Evolutionary conservation across 37 sponge, comb jelly and placozoan genomes (phyloP), one percentile per base, ranked within the genome.

Genomic region (Halichondria panicea): DNA sequence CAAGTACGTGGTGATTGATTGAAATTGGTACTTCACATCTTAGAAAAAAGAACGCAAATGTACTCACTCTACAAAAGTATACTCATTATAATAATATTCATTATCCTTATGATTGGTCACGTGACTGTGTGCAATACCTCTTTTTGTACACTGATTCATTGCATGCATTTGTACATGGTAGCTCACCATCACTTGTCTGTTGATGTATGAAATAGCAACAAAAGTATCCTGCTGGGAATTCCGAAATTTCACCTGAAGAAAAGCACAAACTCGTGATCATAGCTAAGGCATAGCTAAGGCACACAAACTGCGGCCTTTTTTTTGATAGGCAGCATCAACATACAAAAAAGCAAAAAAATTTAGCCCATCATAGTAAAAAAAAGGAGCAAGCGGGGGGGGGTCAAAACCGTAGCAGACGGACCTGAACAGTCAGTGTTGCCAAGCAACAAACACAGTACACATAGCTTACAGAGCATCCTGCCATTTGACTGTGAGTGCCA

Each of bases 401-500:
- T 48, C 13, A 18, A n/a, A 48, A 48, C 13, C 13, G 50, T 13
- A 48, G 13, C 50, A 48, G 13, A 48, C 13, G 9, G 9, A 18
- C 13, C 13, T 48, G 50, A 13, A 18, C 9, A 48, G 13, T 9
- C 13, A 18, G 9, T 9, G 50, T 13, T 13, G 13, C 13, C 13
- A 48, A 48, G 50, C 50, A 18, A 18, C 13, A 13, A 18, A 18
- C 50, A 48, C 50, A 48, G 50, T 48, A 48, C 50, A 48, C 1
- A 0, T 42, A 25, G 15, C 83, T 91, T 46, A 91, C 92, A 15
- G 75, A 41, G 66, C 97, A 96, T 2, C 97, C 97, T 25, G 84
- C 87, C 11, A 96, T 25, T 64, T 93, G 86, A 44, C 90, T 79
- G 66, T 96, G 94, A 4, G 91, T 93, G 36, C 99, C 99, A 75